A percentile compares a stretch with the other conserved stretches of the same genome.
Evolutionary conservation across 1,140 invertebrate species (phyloP).

Genomic region (Neodiprion fabricii): DNA sequence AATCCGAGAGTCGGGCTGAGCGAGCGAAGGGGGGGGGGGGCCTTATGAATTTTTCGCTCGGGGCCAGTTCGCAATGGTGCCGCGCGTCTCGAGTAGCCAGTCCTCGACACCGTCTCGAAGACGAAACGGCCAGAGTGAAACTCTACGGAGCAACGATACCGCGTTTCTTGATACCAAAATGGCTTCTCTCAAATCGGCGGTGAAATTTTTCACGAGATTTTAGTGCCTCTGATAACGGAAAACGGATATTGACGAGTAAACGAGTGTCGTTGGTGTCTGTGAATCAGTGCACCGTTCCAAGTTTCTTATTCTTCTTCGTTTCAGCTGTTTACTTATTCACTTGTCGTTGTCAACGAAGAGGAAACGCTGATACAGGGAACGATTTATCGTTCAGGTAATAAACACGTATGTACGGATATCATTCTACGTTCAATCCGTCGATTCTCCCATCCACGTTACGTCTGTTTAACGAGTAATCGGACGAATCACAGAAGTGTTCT

Average conservation of each 20-base stretch:
- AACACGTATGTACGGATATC: too few species aligned
- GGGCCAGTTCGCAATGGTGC: slow-evolving; percentile 38
- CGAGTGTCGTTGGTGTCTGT: slow-evolving; percentile 14
- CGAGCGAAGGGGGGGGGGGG: slow-evolving; percentile 37
- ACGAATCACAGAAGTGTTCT: too few species aligned
- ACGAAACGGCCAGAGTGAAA: slow-evolving; percentile 37
- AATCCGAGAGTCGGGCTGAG: slow-evolving; percentile 24
- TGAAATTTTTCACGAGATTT: slow-evolving; percentile 23
- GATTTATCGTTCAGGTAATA: neutral
- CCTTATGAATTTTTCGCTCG: slow-evolving; percentile 41
- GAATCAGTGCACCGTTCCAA: neutral
- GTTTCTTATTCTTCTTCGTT: neutral
- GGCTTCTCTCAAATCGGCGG: slow-evolving; percentile 23
- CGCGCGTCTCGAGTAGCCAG: neutral
- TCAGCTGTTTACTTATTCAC: neutral
- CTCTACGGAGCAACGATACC: slow-evolving; percentile 18
- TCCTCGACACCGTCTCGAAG: slow-evolving; percentile 24
- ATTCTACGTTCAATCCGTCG: too few species aligned
- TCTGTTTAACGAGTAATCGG: too few species aligned
- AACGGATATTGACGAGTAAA: slow-evolving; percentile 33
- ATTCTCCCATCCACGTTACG: too few species aligned
- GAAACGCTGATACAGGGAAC: neutral
- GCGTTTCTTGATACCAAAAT: slow-evolving; percentile 22
- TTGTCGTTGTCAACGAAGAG: neutral
- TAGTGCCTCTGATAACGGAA: slow-evolving; percentile 18